phyloP scores from a whole-genome alignment of 2,113 vertebrate genomes.

The Ornithorhynchus anatinus region DNA sequence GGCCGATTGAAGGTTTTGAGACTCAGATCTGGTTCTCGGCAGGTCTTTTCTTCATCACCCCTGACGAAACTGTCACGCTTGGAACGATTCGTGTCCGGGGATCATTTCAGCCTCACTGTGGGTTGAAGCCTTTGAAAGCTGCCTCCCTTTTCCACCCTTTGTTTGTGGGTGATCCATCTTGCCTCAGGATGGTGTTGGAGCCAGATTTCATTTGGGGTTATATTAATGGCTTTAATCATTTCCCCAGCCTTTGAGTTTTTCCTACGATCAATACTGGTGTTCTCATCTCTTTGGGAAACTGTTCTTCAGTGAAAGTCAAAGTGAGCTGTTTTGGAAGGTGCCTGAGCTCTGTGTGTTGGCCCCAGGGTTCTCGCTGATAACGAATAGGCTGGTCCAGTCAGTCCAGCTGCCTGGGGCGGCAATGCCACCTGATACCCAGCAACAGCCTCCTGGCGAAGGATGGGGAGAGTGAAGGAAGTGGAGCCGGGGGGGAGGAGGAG shows the following conservation, averaged over 20 bases:
- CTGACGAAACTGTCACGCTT: background rate
- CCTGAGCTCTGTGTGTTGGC: background rate
- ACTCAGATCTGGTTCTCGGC: background rate
- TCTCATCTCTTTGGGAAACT: background rate
- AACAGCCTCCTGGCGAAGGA: constrained; percentile 36
- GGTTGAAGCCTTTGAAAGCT: background rate
- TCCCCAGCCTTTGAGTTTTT: background rate
- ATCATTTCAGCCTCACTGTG: background rate
- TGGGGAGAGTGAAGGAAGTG: background rate
- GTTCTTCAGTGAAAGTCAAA: background rate
- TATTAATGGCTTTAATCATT: background rate
- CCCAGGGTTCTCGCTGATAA: background rate
- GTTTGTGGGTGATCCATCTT: background rate
- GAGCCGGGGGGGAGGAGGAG: background rate
- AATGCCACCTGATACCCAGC: constrained; percentile 14
- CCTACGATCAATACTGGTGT: background rate
- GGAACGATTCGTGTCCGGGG: background rate
- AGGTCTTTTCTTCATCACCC: background rate
- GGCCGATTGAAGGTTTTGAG: background rate
- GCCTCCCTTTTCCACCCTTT: background rate
- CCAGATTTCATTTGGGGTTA: background rate
- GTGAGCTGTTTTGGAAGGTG: background rate
- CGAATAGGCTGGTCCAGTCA: constrained; percentile 7
- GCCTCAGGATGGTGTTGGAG: background rate
- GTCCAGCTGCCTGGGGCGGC: constrained; percentile 31